phyloP scores from a whole-genome alignment of 2,113 vertebrate species.

The Tympanuchus pallidicinctus region DNA sequence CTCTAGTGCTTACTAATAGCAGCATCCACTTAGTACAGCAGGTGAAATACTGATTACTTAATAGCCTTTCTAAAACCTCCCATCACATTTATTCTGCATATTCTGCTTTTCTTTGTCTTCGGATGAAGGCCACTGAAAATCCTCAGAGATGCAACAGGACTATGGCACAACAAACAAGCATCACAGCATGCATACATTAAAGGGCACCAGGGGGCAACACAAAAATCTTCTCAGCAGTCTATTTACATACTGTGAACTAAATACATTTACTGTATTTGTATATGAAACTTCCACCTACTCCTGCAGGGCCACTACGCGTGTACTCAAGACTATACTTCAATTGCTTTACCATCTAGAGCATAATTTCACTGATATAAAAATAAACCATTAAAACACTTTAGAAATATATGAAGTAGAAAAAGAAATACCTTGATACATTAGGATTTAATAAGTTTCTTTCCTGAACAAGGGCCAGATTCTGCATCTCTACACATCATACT shows the following conservation, averaged over 20 bases:
- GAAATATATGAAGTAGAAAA: not conserved
- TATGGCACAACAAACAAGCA: constrained; percentile 1
- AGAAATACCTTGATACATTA: not conserved
- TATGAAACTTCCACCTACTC: not conserved
- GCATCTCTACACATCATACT: not conserved
- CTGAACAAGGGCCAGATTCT: not conserved
- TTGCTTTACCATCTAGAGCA: not conserved
- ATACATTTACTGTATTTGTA: constrained; percentile 28
- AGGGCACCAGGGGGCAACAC: not conserved
- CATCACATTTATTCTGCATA: constrained; percentile 31
- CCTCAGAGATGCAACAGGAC: not conserved
- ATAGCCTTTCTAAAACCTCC: constrained; percentile 18
- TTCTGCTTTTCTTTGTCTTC: not conserved
- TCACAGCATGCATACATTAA: constrained; percentile 1
- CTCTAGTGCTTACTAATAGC: constrained; percentile 41
- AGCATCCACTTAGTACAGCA: not conserved
- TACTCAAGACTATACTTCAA: not conserved
- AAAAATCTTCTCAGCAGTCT: constrained; percentile 24
- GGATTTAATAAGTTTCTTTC: not conserved
- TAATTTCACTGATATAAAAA: not conserved
- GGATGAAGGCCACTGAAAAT: constrained; percentile 18
- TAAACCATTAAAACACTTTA: not conserved
- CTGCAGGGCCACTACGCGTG: not conserved
- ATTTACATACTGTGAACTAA: constrained; percentile 37
- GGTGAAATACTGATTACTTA: constrained; percentile 54